Evolutionary conservation across 1,140 invertebrate genomes (phyloP), one percentile per base, ranked within the genome.

Genomic region (Anadara kagoshimensis): DNA sequence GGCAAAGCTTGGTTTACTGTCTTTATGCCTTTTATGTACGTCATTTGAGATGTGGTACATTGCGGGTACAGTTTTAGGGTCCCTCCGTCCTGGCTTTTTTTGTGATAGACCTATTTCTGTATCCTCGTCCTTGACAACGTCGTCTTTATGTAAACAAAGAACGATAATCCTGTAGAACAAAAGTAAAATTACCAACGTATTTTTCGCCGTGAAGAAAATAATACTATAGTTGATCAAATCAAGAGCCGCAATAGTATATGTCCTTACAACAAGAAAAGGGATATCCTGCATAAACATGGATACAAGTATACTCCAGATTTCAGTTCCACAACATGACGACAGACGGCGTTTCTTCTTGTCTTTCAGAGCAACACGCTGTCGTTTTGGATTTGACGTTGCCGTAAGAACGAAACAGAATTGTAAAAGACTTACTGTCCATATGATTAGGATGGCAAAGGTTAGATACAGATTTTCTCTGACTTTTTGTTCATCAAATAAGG

Each of bases 151-250:
- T 7, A 26, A 14, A 56, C 68, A 73, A 0, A 81, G 53, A 5
- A 79, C 73, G 44, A 69, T 18, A 11, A 83, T 44, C 0, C 81
- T 66, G 44, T 83, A 83, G 12, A 77, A 53, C 49, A 75, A 54
- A 3, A 97, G 88, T 2, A 95, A 84, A 72, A 97, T 95, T 14
- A 96, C 94, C 80, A 96, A 88, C 1, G 94, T 93, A 78, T 96
- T 96, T 85, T 96, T 94, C 87, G 94, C 94, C 77, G 95, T 95
- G 87, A 96, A 96, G 87, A 97, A 97, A 26, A 96, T 83, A 78
- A 96, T 96, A 93, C 95, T 95, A 83, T 96, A 96, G 74, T 94
- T 95, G 61, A 96, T 93, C n/a, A 96, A 95, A 66, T 93, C 91
- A 82, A 95, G 96, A 73, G 95, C 93, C 0, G 93, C 90, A 41